Percentiles rank a stretch among this genome's conserved stretches.
Evolutionary conservation across 1,140 invertebrate genomes (phyloP).

Genomic region (Pygmarrhopalites habei): DNA sequence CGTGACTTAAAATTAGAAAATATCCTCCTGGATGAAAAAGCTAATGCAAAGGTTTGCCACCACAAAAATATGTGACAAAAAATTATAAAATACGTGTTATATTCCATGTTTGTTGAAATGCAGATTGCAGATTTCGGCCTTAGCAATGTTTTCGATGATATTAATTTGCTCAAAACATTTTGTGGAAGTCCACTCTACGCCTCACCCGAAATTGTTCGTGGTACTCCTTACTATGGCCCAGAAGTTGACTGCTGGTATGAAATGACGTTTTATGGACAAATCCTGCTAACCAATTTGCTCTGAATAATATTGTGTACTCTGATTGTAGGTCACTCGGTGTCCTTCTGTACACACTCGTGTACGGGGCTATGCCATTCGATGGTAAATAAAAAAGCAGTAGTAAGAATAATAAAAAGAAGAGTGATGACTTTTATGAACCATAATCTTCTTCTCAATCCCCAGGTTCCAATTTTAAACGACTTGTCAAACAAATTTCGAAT

Average conservation of each 20-base stretch:
- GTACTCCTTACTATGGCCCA: constrained; percentile 94
- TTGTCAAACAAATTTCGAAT: constrained; percentile 89
- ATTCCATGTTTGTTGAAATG: too few species aligned
- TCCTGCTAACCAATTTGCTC: too few species aligned
- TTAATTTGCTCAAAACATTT: constrained; percentile 81
- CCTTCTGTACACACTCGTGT: constrained; percentile 92
- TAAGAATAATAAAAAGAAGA: too few species aligned
- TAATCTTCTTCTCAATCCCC: too few species aligned
- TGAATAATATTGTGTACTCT: constrained; percentile 45
- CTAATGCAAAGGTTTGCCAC: constrained; percentile 78
- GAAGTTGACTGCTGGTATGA: constrained; percentile 55
- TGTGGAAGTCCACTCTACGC: constrained; percentile 97
- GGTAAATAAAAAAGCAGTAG: too few species aligned
- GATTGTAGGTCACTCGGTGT: constrained; percentile 98
- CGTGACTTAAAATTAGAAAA: constrained; percentile 98
- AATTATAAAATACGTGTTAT: too few species aligned
- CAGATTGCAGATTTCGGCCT: constrained; percentile 98
- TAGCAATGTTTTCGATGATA: constrained; percentile 93
- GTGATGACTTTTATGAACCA: too few species aligned
- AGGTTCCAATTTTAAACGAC: constrained; percentile 94
- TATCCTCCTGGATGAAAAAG: constrained; percentile 89
- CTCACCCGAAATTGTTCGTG: constrained; percentile 97
- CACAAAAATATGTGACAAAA: constrained; percentile 1
- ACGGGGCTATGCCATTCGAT: constrained; percentile 99
- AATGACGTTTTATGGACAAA: not conserved